phyloP scores from a whole-genome alignment of 2,113 vertebrate genomes.

The Tyrannus savana region DNA sequence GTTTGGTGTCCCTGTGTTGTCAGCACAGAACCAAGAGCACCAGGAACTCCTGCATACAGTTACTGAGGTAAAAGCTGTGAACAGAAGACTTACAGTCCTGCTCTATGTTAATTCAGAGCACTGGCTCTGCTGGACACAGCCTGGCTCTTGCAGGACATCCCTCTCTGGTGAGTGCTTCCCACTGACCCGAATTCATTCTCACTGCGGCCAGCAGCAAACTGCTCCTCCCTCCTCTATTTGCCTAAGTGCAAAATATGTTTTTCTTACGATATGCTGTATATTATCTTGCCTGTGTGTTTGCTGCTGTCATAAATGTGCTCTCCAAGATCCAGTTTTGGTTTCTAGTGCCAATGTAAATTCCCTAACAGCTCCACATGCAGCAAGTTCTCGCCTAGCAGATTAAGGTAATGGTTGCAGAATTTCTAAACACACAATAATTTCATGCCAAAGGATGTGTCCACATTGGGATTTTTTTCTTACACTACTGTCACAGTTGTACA shows the following conservation, averaged over 20 bases:
- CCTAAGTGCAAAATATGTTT: background rate
- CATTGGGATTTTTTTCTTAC: background rate
- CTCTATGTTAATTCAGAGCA: background rate
- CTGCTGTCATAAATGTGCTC: background rate
- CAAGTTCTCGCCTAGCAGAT: background rate
- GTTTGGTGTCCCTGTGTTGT: rapidly evolving
- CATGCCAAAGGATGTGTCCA: background rate
- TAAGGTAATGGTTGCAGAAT: background rate
- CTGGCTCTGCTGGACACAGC: background rate
- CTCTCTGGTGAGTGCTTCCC: background rate
- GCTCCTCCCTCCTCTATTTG: background rate
- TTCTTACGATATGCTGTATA: background rate
- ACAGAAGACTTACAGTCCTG: background rate
- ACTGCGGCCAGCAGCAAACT: background rate
- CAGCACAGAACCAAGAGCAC: background rate
- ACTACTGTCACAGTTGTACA: background rate
- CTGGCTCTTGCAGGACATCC: background rate
- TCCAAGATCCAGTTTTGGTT: background rate
- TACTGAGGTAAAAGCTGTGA: background rate
- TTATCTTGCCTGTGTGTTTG: background rate
- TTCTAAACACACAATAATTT: background rate
- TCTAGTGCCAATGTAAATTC: background rate
- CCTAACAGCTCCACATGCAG: background rate
- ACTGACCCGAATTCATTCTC: background rate
- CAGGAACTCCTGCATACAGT: background rate